These are phyloP conservation scores for Brachionus manjavacas DNA, from an alignment of 1,140 invertebrate genomes.

Conservation along the genomic window DNA sequence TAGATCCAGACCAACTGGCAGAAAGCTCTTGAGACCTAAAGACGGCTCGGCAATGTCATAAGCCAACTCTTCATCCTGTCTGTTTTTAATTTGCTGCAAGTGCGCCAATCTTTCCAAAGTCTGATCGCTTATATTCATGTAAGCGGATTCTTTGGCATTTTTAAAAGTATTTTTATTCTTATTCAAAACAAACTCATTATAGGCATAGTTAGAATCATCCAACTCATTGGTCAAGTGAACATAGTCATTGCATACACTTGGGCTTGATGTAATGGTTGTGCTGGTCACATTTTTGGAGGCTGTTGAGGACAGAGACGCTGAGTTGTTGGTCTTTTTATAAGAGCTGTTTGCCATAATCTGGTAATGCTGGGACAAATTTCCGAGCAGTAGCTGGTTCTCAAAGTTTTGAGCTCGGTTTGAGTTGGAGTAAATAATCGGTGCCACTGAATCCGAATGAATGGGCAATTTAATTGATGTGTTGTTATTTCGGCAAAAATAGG, in stretches of 20 bases:
- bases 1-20: not conserved
- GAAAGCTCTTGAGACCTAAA: not conserved
- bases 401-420: not conserved
- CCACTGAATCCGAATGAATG: not conserved
- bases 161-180: not conserved
- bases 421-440: not conserved
- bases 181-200: not conserved
- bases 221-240: not conserved
- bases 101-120: not conserved
- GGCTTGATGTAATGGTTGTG: not conserved
- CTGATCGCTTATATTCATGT: not conserved
- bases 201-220: constrained; percentile 6
- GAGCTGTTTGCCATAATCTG: not conserved
- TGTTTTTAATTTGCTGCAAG: constrained; percentile 17
- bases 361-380: not conserved
- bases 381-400: not conserved
- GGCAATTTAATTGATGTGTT: not conserved
- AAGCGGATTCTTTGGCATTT: not conserved
- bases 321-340: not conserved
- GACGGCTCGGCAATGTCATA: constrained; percentile 19
- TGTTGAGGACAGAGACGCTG: not conserved
- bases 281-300: constrained; percentile 8
- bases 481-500: not conserved
- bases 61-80: constrained; percentile 17
- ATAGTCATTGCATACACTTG: not conserved